phyloP scores from a whole-genome alignment of 2,888 invertebrate genomes.

The Acronicta psi region DNA sequence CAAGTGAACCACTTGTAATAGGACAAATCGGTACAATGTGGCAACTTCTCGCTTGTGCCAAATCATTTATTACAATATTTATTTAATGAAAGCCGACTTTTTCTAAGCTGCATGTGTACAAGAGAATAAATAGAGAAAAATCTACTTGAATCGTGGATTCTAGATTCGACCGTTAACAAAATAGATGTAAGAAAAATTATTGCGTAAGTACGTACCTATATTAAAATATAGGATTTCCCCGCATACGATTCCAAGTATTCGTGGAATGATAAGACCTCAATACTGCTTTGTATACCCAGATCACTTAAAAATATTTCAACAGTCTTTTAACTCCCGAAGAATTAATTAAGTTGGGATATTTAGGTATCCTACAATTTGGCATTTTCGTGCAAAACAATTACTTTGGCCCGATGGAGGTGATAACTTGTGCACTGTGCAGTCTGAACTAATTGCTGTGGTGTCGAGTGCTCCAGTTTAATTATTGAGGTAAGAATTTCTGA shows the following conservation, averaged over 20 bases:
- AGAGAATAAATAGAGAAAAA: too few species aligned
- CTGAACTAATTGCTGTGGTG: slow-evolving; percentile 48
- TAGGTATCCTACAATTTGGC: slow-evolving; percentile 67
- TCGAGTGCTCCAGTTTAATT: slow-evolving; percentile 65
- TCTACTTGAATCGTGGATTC: too few species aligned
- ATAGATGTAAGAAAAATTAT: not conserved
- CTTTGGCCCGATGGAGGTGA: slow-evolving; percentile 67
- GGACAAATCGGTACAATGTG: slow-evolving; percentile 56
- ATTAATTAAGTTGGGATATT: slow-evolving; percentile 62
- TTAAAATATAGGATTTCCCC: not conserved
- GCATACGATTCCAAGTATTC: not conserved
- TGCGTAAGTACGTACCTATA: not conserved
- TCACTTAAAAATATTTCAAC: slow-evolving; percentile 15
- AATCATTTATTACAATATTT: slow-evolving; percentile 50
- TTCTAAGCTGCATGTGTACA: slow-evolving; percentile 8
- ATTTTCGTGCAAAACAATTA: slow-evolving; percentile 78
- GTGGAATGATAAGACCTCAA: not conserved
- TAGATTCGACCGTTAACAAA: too few species aligned
- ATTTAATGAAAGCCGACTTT: slow-evolving; percentile 36
- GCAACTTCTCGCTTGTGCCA: slow-evolving; percentile 47
- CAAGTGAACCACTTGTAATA: slow-evolving; percentile 77
- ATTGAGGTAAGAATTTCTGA: slow-evolving; percentile 53
- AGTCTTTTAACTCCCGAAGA: slow-evolving; percentile 22
- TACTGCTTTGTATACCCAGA: slow-evolving; percentile 8
- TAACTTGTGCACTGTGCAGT: slow-evolving; percentile 62